Percentiles rank a stretch among this genome's conserved stretches.
Conservation (phyloP, 2,113 vertebrate genomes). For the Mustelus asterias region DNA sequence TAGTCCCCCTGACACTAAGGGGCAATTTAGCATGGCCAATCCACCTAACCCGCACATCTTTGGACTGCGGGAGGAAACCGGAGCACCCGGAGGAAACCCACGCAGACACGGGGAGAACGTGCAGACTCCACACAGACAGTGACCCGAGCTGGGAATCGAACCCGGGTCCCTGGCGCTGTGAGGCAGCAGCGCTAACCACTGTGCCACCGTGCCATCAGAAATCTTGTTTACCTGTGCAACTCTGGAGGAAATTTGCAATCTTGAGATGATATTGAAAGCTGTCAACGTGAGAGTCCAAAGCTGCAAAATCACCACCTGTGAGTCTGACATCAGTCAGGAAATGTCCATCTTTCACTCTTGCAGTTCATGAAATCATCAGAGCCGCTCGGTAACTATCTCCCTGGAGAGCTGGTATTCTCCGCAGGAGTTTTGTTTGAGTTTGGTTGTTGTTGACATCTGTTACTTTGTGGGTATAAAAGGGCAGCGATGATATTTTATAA, state of each 20-base stretch:
- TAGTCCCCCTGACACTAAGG: too few relatives aligned
- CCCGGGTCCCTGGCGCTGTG: too few relatives aligned
- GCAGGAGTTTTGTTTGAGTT: not conserved
- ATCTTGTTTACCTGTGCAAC: not conserved
- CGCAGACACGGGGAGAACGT: too few relatives aligned
- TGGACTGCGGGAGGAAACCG: too few relatives aligned
- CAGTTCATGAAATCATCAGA: slow-evolving; percentile 3
- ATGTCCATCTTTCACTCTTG: not conserved
- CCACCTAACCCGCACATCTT: too few relatives aligned
- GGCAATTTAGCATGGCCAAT: too few relatives aligned
- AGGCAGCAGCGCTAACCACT: too few relatives aligned
- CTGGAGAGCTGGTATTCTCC: not conserved
- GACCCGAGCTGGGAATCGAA: too few relatives aligned
- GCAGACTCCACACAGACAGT: too few relatives aligned
- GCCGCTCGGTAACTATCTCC: not conserved
- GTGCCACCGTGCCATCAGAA: not conserved
- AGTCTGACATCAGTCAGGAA: not conserved
- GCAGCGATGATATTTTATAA: not conserved
- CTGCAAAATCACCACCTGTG: not conserved
- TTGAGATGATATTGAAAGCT: not conserved
- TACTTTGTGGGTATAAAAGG: not conserved
- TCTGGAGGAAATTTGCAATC: not conserved
- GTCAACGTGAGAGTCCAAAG: not conserved
- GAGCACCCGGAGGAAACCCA: too few relatives aligned
- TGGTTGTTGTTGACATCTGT: slow-evolving; percentile 21